Evolutionary conservation across 1,140 invertebrate species (phyloP), one percentile per base, ranked within the genome.

Genomic region (Berghia stephanieae): DNA sequence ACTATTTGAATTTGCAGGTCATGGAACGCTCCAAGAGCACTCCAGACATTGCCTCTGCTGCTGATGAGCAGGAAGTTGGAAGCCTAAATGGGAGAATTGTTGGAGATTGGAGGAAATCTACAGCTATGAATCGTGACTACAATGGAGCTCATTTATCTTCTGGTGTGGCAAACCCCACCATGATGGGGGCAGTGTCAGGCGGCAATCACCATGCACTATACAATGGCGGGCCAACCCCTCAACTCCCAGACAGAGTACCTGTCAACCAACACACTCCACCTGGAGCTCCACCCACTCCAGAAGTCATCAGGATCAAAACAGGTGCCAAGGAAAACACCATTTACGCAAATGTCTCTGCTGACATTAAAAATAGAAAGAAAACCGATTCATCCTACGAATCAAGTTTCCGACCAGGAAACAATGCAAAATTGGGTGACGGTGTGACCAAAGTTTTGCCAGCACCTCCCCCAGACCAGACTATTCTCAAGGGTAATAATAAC

Each of bases 361-460:
- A 83, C 52, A 75, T 83, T 31, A 79, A 78, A 27, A 67, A 67
- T 13, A 66, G 67, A 1, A 80, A 78, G 42, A 77, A 78, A 40
- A 24, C 31, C 24, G 81, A 81, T n/a, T 81, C 82, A 24, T 78
- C 81, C 4, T 86, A 84, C 80, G 86, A 88, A 72, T 89, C 88
- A 6, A 89, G 88, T 81, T 89, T 89, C 78, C 63, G 86, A 78
- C 88, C 88, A 46, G 85, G 85, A 10, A 83, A 78, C 63, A 82
- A 81, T 69, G 86, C 86, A 21, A 82, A 82, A 77, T 66, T 87
- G 57, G 82, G 70, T 3, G 79, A 85, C 31, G 81, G 83, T 34
- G 8, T 31, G 10, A 85, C 85, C 36, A 78, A 76, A 52, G 77
- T 80, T 34, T 46, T 78, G 75, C 8, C 66, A 71, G 34, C 79